phyloP scores from a whole-genome alignment of 1,140 invertebrate species.

The Ostrea edulis region DNA sequence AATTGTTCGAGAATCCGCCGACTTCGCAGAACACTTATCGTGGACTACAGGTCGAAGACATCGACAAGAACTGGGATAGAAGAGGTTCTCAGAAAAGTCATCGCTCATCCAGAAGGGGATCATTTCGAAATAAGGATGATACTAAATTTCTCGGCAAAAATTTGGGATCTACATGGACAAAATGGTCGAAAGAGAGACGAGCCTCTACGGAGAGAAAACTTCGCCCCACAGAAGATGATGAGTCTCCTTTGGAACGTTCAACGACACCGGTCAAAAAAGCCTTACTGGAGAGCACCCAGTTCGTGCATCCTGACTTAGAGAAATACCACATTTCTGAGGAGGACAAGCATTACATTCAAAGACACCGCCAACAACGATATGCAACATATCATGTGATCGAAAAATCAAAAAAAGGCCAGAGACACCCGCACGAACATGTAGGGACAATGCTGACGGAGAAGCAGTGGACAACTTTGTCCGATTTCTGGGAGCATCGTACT shows the following conservation, averaged over 20 bases:
- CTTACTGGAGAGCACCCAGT: constrained; percentile 75
- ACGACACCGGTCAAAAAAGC: constrained; percentile 78
- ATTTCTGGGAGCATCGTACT: constrained; percentile 75
- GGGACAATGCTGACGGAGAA: constrained; percentile 68
- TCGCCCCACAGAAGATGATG: constrained; percentile 72
- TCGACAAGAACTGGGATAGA: constrained; percentile 68
- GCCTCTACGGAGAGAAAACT: constrained; percentile 71
- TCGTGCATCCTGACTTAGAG: constrained; percentile 75
- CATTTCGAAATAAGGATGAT: constrained; percentile 64
- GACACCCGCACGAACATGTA: constrained; percentile 59
- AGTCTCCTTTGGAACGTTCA: constrained; percentile 65
- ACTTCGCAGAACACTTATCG: constrained; percentile 26
- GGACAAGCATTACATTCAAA: constrained; percentile 72
- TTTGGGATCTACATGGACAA: constrained; percentile 73
- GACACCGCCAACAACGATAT: constrained; percentile 71
- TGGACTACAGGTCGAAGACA: constrained; percentile 64
- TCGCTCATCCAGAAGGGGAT: constrained; percentile 63
- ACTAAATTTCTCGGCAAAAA: constrained; percentile 67
- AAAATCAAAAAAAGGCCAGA: constrained; percentile 68
- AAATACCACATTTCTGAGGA: constrained; percentile 73
- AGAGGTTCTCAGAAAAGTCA: constrained; percentile 62
- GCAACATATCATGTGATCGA: constrained; percentile 71
- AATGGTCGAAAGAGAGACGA: constrained; percentile 74
- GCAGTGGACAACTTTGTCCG: constrained; percentile 72
- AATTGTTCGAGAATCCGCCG: constrained; percentile 57